Evolutionary conservation across 2,113 vertebrate genomes (phyloP).

Genomic region (Mohoua ochrocephala): DNA sequence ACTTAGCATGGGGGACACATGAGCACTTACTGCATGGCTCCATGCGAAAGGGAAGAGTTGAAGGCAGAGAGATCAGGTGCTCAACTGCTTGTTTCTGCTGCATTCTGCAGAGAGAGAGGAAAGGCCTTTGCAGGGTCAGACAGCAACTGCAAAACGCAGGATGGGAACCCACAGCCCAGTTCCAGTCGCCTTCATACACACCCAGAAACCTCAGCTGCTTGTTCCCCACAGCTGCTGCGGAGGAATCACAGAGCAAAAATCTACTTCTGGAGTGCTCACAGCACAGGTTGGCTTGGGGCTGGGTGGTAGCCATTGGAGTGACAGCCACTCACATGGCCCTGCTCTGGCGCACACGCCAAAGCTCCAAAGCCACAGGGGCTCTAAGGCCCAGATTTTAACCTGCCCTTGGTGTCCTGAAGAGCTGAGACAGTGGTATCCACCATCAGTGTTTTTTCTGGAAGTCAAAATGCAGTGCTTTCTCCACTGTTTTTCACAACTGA

Average conservation of each 20-base stretch:
- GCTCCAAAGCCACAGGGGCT: not conserved
- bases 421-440: not conserved
- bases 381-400: not conserved
- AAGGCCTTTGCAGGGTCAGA: not conserved
- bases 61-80: not conserved
- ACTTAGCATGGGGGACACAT: not conserved
- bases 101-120: not conserved
- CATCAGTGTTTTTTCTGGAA: not conserved
- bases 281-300: not conserved
- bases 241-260: not conserved
- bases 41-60: not conserved
- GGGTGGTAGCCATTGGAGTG: not conserved
- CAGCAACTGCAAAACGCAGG: not conserved
- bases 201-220: constrained; percentile 15
- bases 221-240: not conserved
- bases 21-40: not conserved
- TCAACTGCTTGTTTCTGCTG: not conserved
- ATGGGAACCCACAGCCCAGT: not conserved
- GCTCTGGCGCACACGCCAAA: not conserved
- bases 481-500: not conserved
- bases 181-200: not conserved
- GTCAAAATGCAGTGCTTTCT: not conserved
- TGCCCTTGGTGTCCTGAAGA: not conserved
- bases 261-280: not conserved
- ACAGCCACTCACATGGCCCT: not conserved